phyloP scores from a whole-genome alignment of 2,797 vertebrate species.

The Huso huso region DNA sequence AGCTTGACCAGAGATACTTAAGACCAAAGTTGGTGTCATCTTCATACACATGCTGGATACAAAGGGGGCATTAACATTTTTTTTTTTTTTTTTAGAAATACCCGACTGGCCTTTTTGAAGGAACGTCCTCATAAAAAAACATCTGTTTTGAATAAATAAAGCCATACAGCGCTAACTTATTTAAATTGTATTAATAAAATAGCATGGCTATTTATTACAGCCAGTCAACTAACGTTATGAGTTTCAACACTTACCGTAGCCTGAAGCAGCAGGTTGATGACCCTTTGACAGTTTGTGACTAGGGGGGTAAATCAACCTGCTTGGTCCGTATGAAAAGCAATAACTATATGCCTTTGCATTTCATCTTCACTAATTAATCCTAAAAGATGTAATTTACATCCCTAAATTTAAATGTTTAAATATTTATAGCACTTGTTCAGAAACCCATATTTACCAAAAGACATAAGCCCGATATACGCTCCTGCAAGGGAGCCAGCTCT shows the following conservation, averaged over 20 bases:
- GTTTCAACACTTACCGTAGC: neutral
- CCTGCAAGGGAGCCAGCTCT: too few species aligned
- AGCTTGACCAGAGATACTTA: too few species aligned
- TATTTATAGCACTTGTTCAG: too few species aligned
- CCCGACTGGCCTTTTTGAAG: neutral
- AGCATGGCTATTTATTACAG: neutral
- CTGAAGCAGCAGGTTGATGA: neutral
- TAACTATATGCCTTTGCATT: slow-evolving; percentile 16
- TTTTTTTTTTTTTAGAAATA: too few species aligned
- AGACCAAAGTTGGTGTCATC: too few species aligned
- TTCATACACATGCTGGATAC: too few species aligned
- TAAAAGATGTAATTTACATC: slow-evolving; percentile 27
- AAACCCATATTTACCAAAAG: too few species aligned
- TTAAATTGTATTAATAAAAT: neutral
- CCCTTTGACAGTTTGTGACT: neutral
- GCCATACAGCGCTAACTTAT: neutral
- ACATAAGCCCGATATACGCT: too few species aligned
- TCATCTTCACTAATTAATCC: slow-evolving; percentile 25
- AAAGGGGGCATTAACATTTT: too few species aligned
- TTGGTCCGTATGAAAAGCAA: slow-evolving; percentile 19
- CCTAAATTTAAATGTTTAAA: too few species aligned
- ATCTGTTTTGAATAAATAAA: neutral
- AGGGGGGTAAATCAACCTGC: neutral
- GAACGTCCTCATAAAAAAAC: too few species aligned
- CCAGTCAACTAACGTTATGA: slow-evolving; percentile 3